Evolutionary conservation across 2,888 invertebrate genomes (phyloP).

Genomic region (Drosophila gaucha): DNA sequence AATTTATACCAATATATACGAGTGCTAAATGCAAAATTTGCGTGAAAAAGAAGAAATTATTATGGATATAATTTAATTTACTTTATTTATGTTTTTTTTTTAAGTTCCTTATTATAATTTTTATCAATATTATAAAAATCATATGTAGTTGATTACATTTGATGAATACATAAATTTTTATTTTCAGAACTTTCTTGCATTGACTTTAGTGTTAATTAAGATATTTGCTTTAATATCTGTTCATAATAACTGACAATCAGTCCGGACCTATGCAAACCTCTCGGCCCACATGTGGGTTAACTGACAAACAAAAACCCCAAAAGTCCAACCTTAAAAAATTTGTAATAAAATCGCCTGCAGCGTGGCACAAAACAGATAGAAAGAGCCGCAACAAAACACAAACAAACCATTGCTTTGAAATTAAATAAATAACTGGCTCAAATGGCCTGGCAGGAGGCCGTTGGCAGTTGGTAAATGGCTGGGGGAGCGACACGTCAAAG

Average conservation of each 20-base stretch:
- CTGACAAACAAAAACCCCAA: conserved; percentile 9
- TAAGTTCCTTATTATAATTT: no score
- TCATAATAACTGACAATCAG: conserved; percentile 3
- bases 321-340: conserved; percentile 22
- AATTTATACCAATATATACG: background rate
- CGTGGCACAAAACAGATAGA: conserved; percentile 25
- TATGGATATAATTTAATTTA: no score
- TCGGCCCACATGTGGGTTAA: conserved; percentile 35
- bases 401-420: conserved; percentile 65
- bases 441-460: conserved; percentile 11
- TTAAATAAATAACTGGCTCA: conserved; percentile 62
- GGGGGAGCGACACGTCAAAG: conserved; percentile 44
- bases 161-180: no score
- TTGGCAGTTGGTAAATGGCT: background rate
- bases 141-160: no score
- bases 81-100: no score
- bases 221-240: background rate
- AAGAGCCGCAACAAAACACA: conserved; percentile 39
- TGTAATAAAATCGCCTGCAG: conserved; percentile 50
- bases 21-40: background rate
- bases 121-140: no score
- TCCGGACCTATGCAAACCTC: conserved; percentile 2
- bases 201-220: background rate
- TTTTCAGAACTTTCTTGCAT: background rate
- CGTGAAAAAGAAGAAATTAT: no score